Percentiles rank a stretch among this genome's conserved stretches.
phyloP scores from a whole-genome alignment of 2,888 invertebrate genomes.

The Metellina segmentata region DNA sequence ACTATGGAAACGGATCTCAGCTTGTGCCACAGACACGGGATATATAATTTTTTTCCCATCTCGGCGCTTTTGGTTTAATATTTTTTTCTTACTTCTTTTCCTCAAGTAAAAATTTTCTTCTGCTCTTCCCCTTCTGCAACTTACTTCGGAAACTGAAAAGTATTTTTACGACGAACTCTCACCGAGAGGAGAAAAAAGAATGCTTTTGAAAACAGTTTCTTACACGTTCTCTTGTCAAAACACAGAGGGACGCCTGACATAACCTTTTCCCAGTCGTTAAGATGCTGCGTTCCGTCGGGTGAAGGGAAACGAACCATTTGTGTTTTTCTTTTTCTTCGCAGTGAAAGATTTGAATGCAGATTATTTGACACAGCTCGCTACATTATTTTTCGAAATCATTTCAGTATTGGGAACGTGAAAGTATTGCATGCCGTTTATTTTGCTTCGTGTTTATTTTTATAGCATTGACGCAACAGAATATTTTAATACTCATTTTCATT shows the following conservation, averaged over 20 bases:
- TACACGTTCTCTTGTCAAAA: slow-evolving; percentile 38
- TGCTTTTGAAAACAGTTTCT: slow-evolving; percentile 45
- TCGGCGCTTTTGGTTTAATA: slow-evolving; percentile 30
- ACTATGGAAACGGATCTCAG: slow-evolving; percentile 58
- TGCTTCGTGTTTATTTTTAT: too few species aligned
- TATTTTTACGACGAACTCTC: slow-evolving; percentile 37
- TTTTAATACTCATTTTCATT: too few species aligned
- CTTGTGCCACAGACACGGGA: slow-evolving; percentile 38
- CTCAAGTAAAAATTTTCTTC: slow-evolving; percentile 38
- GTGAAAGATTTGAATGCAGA: not conserved
- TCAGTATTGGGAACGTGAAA: too few species aligned
- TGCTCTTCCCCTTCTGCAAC: slow-evolving; percentile 34
- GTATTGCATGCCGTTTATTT: too few species aligned
- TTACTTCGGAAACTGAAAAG: slow-evolving; percentile 59
- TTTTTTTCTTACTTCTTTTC: slow-evolving; percentile 32
- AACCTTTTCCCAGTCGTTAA: not conserved
- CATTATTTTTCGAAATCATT: too few species aligned
- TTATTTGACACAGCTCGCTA: not conserved
- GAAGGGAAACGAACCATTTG: slow-evolving; percentile 17
- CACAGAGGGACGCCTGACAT: slow-evolving; percentile 13
- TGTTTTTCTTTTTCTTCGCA: not conserved
- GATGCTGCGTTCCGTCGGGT: not conserved
- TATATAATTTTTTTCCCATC: slow-evolving; percentile 26
- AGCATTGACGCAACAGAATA: too few species aligned
- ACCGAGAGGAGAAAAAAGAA: not conserved